Base-by-base conservation (phyloP, 2,888 invertebrate species). In the Peribatodes rhomboidaria region DNA sequence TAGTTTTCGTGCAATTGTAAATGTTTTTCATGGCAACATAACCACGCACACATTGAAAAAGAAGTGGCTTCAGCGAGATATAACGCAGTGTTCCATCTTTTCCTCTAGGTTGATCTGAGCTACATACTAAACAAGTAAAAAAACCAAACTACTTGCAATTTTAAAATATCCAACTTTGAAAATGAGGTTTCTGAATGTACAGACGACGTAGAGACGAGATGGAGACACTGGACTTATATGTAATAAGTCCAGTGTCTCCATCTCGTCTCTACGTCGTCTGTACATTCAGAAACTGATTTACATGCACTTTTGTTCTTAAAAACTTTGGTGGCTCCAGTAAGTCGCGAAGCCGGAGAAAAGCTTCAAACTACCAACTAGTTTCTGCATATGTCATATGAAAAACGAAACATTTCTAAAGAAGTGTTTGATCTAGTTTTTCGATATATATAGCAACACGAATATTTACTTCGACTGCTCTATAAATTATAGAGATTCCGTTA, bases 301-400 rank as follows among this genome's bases (percentile, higher is more conserved):
- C 14, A 47, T 49, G n/a, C 39, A 49, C 39, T 49, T 39, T 57
- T 14, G 27, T 31, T 57, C 49, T 39, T 49, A 55, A 33, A 46
- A 33, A 44, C 55, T 54, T 41, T 54, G 20, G 9, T 41, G 41
- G 41, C 41, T 41, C 9, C 44, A 13, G 44, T 20, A 20, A 20
- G 44, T 3, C 16, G 35, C n/a, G 3, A n/a, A 16, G 11, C 6
- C 20, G 22, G 47, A 37, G 9, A 46, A 14, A 46, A 47, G 10
- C 55, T 35, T 8, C n/a, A 31, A 42, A 44, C 18, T 14, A 44
- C 16, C n/a, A 16, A 8, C 1, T 16, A 16, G 16, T 9, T 41
- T 16, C n/a, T 6, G 27, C n/a, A 27, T 27, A 4, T 27, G 27
- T 27, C 27, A 27, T 27, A 27, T 27, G 27, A 27, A 27, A 27